Conservation (phyloP, 2,797 vertebrate genomes). For the Sparus aurata region DNA sequence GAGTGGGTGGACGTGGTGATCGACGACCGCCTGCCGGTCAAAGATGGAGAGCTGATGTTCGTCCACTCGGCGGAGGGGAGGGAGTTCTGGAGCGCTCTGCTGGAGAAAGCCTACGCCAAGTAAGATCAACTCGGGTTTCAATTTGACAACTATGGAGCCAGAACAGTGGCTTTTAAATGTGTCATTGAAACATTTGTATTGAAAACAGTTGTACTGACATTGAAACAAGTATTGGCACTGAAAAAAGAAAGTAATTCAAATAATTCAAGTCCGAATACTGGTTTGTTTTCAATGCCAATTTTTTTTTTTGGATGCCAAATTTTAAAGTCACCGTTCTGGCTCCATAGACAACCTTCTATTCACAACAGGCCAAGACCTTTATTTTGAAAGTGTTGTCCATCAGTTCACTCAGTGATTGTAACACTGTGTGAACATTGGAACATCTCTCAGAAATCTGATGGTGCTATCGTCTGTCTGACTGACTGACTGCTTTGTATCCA, state of each 20-base stretch:
- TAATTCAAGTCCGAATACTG: too few relatives aligned
- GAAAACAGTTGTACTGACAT: too few relatives aligned
- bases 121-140: conserved; percentile 65
- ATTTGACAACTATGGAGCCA: too few relatives aligned
- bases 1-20: conserved; percentile 97
- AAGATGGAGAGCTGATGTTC: conserved; percentile 90
- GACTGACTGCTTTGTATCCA: too few relatives aligned
- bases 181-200: too few relatives aligned
- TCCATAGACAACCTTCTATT: neutral
- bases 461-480: neutral
- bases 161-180: too few relatives aligned
- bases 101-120: conserved; percentile 96
- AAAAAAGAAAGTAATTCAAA: too few relatives aligned
- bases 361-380: neutral
- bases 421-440: neutral
- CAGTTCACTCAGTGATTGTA: neutral
- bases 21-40: conserved; percentile 92
- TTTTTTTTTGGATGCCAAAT: too few relatives aligned
- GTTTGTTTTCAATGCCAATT: too few relatives aligned
- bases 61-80: conserved; percentile 91
- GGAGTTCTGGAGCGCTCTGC: conserved; percentile 93
- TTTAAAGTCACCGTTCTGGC: too few relatives aligned
- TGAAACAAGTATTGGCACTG: too few relatives aligned
- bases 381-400: neutral
- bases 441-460: neutral